Conservation (phyloP, 2,113 vertebrate species). For the Lipotes vexillifer region DNA sequence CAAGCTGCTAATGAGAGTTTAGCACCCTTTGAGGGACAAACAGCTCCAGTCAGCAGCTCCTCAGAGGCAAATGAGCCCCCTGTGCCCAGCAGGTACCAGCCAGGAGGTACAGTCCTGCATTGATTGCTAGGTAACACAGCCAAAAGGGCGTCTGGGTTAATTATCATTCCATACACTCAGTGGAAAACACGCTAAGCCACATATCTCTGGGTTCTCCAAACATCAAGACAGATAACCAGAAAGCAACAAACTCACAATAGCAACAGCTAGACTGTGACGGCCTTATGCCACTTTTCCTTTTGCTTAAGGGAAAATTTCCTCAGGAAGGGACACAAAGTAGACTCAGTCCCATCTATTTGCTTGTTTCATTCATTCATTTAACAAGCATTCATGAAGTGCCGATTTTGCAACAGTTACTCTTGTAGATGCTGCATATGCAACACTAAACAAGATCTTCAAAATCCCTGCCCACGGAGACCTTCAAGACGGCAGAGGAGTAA, state of each 20-base stretch:
- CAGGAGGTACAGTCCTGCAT: not conserved
- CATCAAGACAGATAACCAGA: not conserved
- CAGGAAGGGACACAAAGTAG: not conserved
- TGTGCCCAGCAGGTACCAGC: not conserved
- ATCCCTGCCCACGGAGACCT: not conserved
- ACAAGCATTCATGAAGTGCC: not conserved
- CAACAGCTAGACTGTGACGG: not conserved
- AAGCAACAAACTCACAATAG: not conserved
- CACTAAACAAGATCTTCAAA: not conserved
- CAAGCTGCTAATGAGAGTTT: conserved; percentile 57
- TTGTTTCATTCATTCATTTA: not conserved
- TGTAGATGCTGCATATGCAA: accelerated
- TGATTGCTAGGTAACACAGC: not conserved
- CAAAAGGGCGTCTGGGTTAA: not conserved
- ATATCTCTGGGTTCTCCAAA: not conserved
- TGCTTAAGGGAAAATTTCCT: not conserved
- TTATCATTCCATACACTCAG: not conserved
- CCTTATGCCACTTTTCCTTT: not conserved
- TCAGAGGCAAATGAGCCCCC: not conserved
- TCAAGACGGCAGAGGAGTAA: too few relatives aligned
- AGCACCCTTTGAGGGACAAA: conserved; percentile 32
- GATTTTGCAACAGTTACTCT: not conserved
- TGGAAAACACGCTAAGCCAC: not conserved
- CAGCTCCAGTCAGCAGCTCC: not conserved
- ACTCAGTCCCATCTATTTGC: not conserved